Conservation (phyloP, 2,797 vertebrate genomes). For the Sebastes itinus region DNA sequence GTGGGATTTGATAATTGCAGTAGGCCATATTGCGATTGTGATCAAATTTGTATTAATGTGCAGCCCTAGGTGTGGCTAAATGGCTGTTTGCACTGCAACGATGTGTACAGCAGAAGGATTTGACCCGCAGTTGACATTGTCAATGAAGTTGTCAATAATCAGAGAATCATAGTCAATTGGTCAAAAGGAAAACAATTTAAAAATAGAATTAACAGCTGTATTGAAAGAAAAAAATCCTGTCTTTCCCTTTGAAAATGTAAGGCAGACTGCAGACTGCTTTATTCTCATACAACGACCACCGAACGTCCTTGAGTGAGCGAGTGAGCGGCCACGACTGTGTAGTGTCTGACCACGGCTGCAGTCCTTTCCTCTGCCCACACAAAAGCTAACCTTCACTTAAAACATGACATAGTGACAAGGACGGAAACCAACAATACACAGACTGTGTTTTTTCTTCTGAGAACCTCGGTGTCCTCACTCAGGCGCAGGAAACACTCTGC, state of each 20-base stretch:
- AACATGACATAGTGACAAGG: slow-evolving; percentile 19
- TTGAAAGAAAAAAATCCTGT: neutral
- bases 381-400: slow-evolving; percentile 37
- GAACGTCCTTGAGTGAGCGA: neutral
- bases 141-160: neutral
- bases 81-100: neutral
- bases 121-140: neutral
- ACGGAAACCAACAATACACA: slow-evolving; percentile 23
- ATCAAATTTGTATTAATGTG: too few species aligned
- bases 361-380: neutral
- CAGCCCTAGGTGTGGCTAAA: neutral
- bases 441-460: slow-evolving; percentile 11
- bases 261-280: neutral
- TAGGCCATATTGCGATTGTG: too few species aligned
- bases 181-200: neutral
- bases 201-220: neutral
- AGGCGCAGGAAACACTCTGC: slow-evolving; percentile 44
- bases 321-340: neutral
- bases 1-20: too few species aligned
- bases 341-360: neutral
- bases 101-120: neutral
- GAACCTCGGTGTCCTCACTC: slow-evolving; percentile 40
- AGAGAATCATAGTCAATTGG: neutral
- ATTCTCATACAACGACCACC: neutral
- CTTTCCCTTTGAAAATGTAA: neutral